phyloP scores from a whole-genome alignment of 2,888 invertebrate species.

The Gortyna flavago region DNA sequence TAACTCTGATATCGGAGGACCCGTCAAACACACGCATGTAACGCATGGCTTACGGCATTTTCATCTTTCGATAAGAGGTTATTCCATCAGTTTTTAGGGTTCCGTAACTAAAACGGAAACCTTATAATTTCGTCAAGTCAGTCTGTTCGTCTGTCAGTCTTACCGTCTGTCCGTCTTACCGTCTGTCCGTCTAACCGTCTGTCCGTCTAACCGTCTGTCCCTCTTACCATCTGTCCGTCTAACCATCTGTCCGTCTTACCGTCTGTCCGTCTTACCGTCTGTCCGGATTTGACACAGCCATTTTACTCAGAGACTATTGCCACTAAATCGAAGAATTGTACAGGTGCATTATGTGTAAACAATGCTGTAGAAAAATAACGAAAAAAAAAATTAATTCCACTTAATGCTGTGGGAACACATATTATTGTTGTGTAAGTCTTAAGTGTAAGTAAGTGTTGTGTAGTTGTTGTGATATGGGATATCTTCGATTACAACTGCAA shows the following conservation, averaged over 20 bases:
- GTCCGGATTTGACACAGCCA: not conserved
- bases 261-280: not conserved
- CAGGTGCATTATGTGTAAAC: not conserved
- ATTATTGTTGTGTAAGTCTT: too few species aligned
- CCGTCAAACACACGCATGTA: slow-evolving; percentile 35
- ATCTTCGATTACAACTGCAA: too few species aligned
- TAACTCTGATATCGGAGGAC: not conserved
- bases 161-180: not conserved
- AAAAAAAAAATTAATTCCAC: not conserved
- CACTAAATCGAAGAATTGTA: not conserved
- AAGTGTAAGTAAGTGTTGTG: too few species aligned
- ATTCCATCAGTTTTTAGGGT: not conserved
- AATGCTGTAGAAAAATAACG: too few species aligned
- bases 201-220: not conserved
- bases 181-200: not conserved
- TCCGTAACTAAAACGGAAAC: not conserved
- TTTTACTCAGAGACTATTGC: not conserved
- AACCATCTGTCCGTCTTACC: not conserved
- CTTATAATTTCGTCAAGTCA: not conserved
- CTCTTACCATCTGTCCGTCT: not conserved
- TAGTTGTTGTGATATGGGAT: too few species aligned
- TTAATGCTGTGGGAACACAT: too few species aligned
- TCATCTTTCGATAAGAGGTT: slow-evolving; percentile 16
- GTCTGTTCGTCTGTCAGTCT: not conserved
- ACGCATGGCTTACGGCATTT: slow-evolving; percentile 21